Conservation (phyloP, 92 coral and sea anemone species). For the Meandrina meandrites region DNA sequence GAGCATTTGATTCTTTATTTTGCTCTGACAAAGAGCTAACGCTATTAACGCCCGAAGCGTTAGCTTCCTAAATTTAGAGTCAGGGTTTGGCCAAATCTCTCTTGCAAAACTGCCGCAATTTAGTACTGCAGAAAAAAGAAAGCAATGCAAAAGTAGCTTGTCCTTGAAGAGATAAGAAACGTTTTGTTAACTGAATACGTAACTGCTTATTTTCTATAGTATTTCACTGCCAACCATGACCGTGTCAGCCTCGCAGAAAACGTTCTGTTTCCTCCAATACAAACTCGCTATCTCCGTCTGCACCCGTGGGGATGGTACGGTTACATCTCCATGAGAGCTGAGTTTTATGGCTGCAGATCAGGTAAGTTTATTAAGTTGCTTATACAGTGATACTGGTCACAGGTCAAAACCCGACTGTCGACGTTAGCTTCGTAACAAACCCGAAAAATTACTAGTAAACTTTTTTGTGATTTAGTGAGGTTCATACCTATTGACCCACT, state of each 20-base stretch:
- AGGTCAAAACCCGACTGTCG: too few relatives aligned
- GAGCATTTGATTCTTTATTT: too few relatives aligned
- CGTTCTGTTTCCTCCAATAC: constrained; percentile 73
- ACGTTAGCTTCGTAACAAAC: too few relatives aligned
- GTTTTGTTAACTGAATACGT: not conserved
- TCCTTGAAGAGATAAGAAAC: not conserved
- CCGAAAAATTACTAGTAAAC: too few relatives aligned
- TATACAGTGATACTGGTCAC: too few relatives aligned
- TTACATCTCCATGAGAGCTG: constrained; percentile 83
- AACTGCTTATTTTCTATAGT: constrained; percentile 30
- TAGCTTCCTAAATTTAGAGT: too few relatives aligned
- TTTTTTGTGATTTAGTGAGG: too few relatives aligned
- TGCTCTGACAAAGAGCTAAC: too few relatives aligned
- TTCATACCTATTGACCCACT: too few relatives aligned
- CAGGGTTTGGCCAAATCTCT: not conserved
- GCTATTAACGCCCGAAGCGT: too few relatives aligned
- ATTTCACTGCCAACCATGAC: constrained; percentile 81
- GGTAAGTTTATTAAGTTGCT: constrained; percentile 44
- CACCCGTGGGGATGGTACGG: constrained; percentile 79
- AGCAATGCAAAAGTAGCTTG: not conserved
- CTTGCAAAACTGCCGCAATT: not conserved
- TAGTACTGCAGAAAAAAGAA: not conserved
- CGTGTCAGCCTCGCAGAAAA: constrained; percentile 63
- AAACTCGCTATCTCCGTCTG: constrained; percentile 78
- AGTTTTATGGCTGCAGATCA: constrained; percentile 81